A percentile compares a stretch with the other conserved stretches of the same genome.
phyloP scores from a whole-genome alignment of 2,113 vertebrate species.

The Thymallus thymallus region DNA sequence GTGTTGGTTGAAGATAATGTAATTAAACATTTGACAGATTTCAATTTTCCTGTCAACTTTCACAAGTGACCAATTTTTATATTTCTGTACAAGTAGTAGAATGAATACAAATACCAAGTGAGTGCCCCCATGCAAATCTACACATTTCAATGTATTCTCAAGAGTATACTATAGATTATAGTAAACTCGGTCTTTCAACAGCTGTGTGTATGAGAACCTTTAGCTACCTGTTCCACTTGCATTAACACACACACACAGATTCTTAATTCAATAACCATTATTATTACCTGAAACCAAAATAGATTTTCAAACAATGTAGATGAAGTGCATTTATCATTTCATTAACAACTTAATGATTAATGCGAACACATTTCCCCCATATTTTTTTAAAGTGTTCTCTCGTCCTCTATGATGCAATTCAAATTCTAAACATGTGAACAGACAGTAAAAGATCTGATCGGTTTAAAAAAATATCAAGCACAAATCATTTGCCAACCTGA shows the following conservation, averaged over 20 bases:
- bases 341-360: constrained; percentile 68
- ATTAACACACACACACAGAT: not conserved
- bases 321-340: constrained; percentile 72
- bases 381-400: constrained; percentile 53
- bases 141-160: not conserved
- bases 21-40: no score
- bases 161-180: not conserved
- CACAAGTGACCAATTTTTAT: no score
- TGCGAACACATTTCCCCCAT: constrained; percentile 52
- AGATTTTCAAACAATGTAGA: constrained; percentile 75
- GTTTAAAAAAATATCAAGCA: constrained; percentile 89
- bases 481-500: constrained; percentile 63
- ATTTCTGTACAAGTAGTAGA: not conserved
- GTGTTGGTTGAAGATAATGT: no score
- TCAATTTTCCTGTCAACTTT: no score
- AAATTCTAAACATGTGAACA: constrained; percentile 77
- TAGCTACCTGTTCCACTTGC: not conserved
- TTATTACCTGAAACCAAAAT: constrained; percentile 76
- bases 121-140: not conserved
- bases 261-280: constrained; percentile 65
- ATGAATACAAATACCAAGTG: no score
- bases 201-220: not conserved
- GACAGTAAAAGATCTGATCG: constrained; percentile 86
- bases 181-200: not conserved
- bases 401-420: constrained; percentile 60